Evolutionary conservation across 2,888 invertebrate genomes (phyloP), one percentile per base, ranked within the genome.

Genomic region (Watsonalla cultraria): DNA sequence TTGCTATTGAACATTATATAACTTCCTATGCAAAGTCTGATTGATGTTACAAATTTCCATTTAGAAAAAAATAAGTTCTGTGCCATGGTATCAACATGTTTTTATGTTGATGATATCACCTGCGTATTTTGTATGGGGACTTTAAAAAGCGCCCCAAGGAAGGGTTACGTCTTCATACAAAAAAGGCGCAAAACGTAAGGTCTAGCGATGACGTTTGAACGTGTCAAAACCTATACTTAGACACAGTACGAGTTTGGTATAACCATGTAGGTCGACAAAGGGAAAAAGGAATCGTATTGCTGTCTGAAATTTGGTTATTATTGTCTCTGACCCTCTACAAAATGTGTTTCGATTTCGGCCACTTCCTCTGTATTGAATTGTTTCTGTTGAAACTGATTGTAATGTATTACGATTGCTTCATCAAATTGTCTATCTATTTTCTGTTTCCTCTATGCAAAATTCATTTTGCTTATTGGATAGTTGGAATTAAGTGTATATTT

Each of bases 321-420:
- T 55, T 54, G 54, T 50, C 58, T 39, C 11, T 42, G 42, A 42
- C 42, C 42, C 42, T 42, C 42, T 37, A 37, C 37, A 5, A 42
- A 42, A 42, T 42, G 42, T 42, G 42, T 42, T 11, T 2, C 11
- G 42, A 11, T 42, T 42, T 5, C 42, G 11, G 11, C 42, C 42
- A 42, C 42, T 42, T 42, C 42, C 42, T 42, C 42, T 11, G 4
- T 11, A 42, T 42, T 42, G 42, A 42, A 11, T 42, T 42, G 8
- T 6, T 6, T 42, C 42, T 42, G 11, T 42, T 42, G 42, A 7
- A 37, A 11, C 9, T 11, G 42, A 42, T 42, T 42, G 42, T 42
- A 42, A 42, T 37, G 42, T 42, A 42, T 42, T 42, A 42, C 42
- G 11, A 42, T 42, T 42, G 42, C 42, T 42, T 42, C 42, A 42